Percentiles rank a stretch among this genome's conserved stretches.
These are phyloP conservation scores for Pseudococcus jackbeardsleyi DNA, from an alignment of 2,888 invertebrate species.

Conservation along the genomic window DNA sequence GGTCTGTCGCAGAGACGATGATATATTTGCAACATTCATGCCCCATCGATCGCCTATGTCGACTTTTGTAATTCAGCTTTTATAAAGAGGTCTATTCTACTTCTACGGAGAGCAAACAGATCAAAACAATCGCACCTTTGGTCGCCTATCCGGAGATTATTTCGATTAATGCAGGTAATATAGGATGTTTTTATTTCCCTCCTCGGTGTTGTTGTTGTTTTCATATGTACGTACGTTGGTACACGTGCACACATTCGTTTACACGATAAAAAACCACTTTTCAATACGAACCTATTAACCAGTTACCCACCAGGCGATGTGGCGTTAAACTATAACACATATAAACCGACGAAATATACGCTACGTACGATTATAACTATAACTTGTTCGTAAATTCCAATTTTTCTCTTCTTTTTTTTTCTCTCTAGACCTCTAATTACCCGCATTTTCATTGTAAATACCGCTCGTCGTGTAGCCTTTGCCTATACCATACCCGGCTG, in stretches of 20 bases:
- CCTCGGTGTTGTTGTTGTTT: background rate
- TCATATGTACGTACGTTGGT: background rate
- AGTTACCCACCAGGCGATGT: conserved; percentile 33
- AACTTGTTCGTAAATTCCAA: conserved; percentile 56
- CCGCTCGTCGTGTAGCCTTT: background rate
- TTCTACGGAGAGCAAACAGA: too few relatives aligned
- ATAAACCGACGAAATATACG: background rate
- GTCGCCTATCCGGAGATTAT: background rate
- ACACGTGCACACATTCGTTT: background rate
- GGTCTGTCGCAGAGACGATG: background rate
- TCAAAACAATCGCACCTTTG: conserved; percentile 29
- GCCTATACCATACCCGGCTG: background rate
- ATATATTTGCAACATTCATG: background rate
- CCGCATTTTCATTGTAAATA: conserved; percentile 51
- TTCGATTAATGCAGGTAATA: conserved; percentile 46
- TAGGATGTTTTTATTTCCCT: background rate
- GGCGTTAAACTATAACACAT: conserved; percentile 29
- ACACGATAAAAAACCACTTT: conserved; percentile 25
- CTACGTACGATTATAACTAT: background rate
- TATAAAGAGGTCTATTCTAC: too few relatives aligned
- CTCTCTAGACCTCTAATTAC: conserved; percentile 41
- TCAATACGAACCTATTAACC: conserved; percentile 37
- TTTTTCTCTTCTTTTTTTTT: conserved; percentile 27
- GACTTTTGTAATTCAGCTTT: too few relatives aligned
- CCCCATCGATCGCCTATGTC: background rate